phyloP scores from a whole-genome alignment of 37 sponge, comb jelly and placozoan species.

The Amphimedon queenslandica region DNA sequence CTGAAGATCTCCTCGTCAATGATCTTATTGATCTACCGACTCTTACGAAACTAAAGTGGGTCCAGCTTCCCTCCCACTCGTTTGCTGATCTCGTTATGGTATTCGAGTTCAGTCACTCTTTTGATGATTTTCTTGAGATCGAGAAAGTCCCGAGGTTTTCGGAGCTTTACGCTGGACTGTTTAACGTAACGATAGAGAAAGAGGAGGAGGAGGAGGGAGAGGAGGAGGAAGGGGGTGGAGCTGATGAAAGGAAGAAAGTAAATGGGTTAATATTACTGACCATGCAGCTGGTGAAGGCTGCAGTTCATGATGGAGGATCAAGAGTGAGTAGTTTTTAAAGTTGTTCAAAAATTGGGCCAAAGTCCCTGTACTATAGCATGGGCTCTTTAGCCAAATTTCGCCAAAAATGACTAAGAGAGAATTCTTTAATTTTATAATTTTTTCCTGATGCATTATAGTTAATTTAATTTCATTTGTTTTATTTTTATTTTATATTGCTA shows the following conservation, averaged over 20 bases:
- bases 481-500: no score
- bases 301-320: conserved; percentile 32
- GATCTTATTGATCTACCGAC: conserved; percentile 34
- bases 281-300: conserved; percentile 34
- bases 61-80: conserved; percentile 36
- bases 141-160: conserved; percentile 26
- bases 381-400: no score
- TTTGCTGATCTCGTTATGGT: conserved; percentile 81
- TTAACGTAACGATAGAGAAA: conserved; percentile 2
- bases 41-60: conserved; percentile 45
- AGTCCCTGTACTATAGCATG: no score
- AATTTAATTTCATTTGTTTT: no score
- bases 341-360: no score
- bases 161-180: conserved; percentile 35
- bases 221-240: background rate
- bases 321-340: no score
- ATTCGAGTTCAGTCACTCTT: conserved; percentile 73
- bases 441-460: no score
- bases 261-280: conserved; percentile 11
- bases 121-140: conserved; percentile 68
- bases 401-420: no score
- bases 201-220: background rate
- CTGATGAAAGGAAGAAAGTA: background rate
- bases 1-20: conserved; percentile 65
- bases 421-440: no score